Evolutionary conservation across 1,140 invertebrate species (phyloP).

Genomic region (Drosophila sucinea): DNA sequence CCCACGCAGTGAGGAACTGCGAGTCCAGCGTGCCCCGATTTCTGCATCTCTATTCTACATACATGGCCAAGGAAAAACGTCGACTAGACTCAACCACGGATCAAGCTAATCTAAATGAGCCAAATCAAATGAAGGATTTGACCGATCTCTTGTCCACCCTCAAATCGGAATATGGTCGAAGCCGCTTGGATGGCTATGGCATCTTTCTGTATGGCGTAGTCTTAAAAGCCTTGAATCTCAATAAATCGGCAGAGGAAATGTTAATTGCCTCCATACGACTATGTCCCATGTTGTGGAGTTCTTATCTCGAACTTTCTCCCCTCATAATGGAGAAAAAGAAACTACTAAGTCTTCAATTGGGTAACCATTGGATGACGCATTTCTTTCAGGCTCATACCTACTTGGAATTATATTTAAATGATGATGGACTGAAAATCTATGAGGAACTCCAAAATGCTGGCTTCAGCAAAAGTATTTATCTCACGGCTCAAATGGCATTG

Average conservation of each 20-base stretch:
- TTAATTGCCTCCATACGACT: slow-evolving; percentile 90
- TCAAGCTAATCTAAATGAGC: slow-evolving; percentile 88
- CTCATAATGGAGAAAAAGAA: slow-evolving; percentile 92
- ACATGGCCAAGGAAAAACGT: slow-evolving; percentile 95
- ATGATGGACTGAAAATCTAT: slow-evolving; percentile 94
- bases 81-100: slow-evolving; percentile 93
- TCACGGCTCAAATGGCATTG: slow-evolving; percentile 96
- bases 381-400: slow-evolving; percentile 96
- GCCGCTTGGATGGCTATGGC: slow-evolving; percentile 92
- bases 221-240: slow-evolving; percentile 93
- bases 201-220: slow-evolving; percentile 96
- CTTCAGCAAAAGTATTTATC: slow-evolving; percentile 94
- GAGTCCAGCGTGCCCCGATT: slow-evolving; percentile 88
- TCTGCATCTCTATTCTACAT: slow-evolving; percentile 92
- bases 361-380: slow-evolving; percentile 97
- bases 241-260: slow-evolving; percentile 89
- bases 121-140: slow-evolving; percentile 85
- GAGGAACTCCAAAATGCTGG: slow-evolving; percentile 89
- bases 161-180: slow-evolving; percentile 85
- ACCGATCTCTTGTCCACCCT: slow-evolving; percentile 85
- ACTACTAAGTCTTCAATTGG: slow-evolving; percentile 88
- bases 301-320: slow-evolving; percentile 95
- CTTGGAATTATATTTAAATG: slow-evolving; percentile 94
- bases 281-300: slow-evolving; percentile 94
- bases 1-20: slow-evolving; percentile 91